Evolutionary conservation across 1,140 invertebrate genomes (phyloP), one percentile per base, ranked within the genome.

Genomic region (Drosophila bipectinata): DNA sequence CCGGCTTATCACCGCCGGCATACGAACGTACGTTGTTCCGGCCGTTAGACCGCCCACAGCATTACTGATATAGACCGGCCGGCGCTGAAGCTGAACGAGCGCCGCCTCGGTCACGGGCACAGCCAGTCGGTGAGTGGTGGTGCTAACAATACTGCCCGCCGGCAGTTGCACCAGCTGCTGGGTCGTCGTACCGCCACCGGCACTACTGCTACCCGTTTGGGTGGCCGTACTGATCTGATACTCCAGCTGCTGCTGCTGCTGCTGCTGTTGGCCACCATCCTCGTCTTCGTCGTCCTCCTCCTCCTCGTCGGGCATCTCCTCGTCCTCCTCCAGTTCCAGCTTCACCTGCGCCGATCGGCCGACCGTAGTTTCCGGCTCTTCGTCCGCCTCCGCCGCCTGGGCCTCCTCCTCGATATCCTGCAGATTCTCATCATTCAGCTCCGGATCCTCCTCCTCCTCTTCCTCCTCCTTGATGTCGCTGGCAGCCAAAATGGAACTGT

Each of bases 371-470:
- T 87, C 83, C 0, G 84, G 89, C 60, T 91, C 84, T 41, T 91
- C 90, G 24, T 91, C 90, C 14, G 82, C 85, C 71, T 91, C 90
- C 24, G 90, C 84, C 37, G 90, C 90, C 67, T 91, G 90, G 15
- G 82, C 90, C 67, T 91, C 90, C 56, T 91, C 89, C 59, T 90
- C 90, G 10, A 91, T 91, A 49, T 91, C 90, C 78, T 91, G 90
- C 14, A 91, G 53, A 51, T 91, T 91, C 55, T 91, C 90, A 78
- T 91, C 90, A 54, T 91, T 91, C 5, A 91, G 49, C 57, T 91
- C 90, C 0, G 90, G 90, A 81, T 91, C 90, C 28, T 91, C 90
- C 26, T 87, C 81, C 24, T 90, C 85, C 44, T 90, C 87, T n/a
- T 90, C 83, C 41, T 88, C 79, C 30, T 79, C 76, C 18, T 83